Evolutionary conservation across 1,140 invertebrate genomes (phyloP).

Genomic region (Eubasilissa regina): DNA sequence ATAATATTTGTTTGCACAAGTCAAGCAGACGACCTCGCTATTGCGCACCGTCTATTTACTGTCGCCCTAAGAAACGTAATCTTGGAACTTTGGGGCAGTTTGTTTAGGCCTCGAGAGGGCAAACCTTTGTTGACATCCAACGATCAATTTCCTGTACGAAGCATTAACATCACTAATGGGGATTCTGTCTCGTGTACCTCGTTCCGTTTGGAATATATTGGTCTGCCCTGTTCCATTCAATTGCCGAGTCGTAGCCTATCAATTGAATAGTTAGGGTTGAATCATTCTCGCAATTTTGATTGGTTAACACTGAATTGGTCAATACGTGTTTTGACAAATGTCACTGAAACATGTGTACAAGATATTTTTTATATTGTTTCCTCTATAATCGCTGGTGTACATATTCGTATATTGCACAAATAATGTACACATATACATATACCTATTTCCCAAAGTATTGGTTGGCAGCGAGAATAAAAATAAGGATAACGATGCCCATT

Average conservation of each 20-base stretch:
- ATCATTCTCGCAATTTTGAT: background rate
- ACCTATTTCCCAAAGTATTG: too few species aligned
- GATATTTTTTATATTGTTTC: too few species aligned
- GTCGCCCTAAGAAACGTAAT: conserved; percentile 27
- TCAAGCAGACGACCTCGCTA: conserved; percentile 16
- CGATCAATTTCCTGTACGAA: conserved; percentile 40
- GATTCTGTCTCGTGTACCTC: conserved; percentile 17
- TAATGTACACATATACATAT: too few species aligned
- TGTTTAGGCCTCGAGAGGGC: conserved; percentile 35
- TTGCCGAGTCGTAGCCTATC: too few species aligned
- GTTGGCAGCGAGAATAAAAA: too few species aligned
- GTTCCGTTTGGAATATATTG: conserved; percentile 35
- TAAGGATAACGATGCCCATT: too few species aligned
- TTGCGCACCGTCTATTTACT: conserved; percentile 12
- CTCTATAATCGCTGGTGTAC: too few species aligned
- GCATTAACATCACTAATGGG: conserved; percentile 41
- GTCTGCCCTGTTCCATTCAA: background rate
- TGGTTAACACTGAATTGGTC: too few species aligned
- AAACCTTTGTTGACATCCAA: conserved; percentile 43
- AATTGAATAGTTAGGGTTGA: background rate
- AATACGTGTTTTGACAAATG: too few species aligned
- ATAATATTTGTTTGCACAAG: conserved; percentile 25
- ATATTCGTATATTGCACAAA: too few species aligned
- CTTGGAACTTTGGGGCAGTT: conserved; percentile 22
- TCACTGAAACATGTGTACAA: too few species aligned